A percentile compares a stretch with the other conserved stretches of the same genome.
Evolutionary conservation across 2,113 vertebrate species (phyloP).

Genomic region (Sapajus apella): DNA sequence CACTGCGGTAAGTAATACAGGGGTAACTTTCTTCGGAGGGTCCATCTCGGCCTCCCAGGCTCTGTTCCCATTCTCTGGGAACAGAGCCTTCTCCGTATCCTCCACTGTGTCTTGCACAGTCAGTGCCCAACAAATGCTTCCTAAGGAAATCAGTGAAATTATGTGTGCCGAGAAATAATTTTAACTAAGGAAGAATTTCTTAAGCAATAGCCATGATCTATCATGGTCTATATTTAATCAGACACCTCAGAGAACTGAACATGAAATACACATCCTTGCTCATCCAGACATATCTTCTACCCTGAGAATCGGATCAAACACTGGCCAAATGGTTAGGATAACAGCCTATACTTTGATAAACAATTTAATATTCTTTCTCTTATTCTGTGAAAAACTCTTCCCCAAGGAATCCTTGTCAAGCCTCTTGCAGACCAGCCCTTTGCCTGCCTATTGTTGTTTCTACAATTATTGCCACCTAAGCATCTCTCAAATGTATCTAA

Average conservation of each 20-base stretch:
- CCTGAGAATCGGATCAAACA: background rate
- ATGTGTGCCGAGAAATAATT: background rate
- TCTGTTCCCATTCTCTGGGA: background rate
- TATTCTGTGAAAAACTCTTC: background rate
- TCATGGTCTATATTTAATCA: background rate
- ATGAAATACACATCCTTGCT: background rate
- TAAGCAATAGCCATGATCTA: background rate
- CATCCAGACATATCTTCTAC: background rate
- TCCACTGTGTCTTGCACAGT: background rate
- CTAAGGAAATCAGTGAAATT: background rate
- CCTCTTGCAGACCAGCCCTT: background rate
- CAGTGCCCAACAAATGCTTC: background rate
- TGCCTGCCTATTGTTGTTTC: background rate
- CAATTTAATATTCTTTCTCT: background rate
- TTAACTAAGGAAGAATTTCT: constrained; percentile 8
- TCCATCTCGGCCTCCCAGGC: background rate
- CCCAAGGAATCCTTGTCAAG: background rate
- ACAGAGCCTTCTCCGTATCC: background rate
- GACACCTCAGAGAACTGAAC: background rate
- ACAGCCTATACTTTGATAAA: background rate
- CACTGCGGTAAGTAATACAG: background rate
- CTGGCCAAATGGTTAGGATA: background rate
- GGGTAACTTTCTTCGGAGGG: background rate
- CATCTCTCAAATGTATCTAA: background rate
- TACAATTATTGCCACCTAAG: background rate